phyloP scores from a whole-genome alignment of 2,888 invertebrate species.

The Gandaritis pyraliata region DNA sequence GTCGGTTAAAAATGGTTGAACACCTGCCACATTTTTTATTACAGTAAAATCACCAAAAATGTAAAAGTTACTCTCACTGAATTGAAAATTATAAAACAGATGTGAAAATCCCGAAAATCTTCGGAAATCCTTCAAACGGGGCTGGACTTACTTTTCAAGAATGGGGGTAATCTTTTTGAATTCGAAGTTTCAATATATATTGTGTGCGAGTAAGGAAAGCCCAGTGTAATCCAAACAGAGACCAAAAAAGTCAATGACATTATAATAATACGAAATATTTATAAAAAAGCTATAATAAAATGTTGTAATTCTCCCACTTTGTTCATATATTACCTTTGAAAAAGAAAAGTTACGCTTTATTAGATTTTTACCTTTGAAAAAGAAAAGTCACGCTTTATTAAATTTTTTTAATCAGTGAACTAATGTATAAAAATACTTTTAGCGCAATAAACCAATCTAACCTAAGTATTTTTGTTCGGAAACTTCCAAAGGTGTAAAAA shows the following conservation, averaged over 20 bases:
- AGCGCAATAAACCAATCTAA: no score
- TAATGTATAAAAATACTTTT: no score
- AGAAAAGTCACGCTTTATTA: no score
- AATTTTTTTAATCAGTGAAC: no score
- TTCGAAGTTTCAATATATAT: neutral
- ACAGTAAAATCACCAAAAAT: constrained; percentile 10
- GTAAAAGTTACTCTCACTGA: constrained; percentile 16
- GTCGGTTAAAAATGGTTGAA: no score
- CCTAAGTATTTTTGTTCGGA: neutral
- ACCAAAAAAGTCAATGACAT: neutral
- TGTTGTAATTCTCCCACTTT: no score
- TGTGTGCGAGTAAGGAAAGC: neutral
- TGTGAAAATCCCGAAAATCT: constrained; percentile 18
- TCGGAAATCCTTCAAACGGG: constrained; percentile 14
- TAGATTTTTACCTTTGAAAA: no score
- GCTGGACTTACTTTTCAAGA: constrained; percentile 15
- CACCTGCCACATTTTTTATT: constrained; percentile 16
- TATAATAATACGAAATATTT: no score
- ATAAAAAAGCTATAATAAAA: no score
- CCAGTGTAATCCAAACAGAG: neutral
- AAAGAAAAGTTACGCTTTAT: no score
- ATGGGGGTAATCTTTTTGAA: constrained; percentile 14
- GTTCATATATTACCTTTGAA: no score
- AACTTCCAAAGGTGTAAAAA: neutral
- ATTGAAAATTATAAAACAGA: constrained; percentile 26